Conservation (phyloP, 2,113 vertebrate genomes). For the Gulo gulo region DNA sequence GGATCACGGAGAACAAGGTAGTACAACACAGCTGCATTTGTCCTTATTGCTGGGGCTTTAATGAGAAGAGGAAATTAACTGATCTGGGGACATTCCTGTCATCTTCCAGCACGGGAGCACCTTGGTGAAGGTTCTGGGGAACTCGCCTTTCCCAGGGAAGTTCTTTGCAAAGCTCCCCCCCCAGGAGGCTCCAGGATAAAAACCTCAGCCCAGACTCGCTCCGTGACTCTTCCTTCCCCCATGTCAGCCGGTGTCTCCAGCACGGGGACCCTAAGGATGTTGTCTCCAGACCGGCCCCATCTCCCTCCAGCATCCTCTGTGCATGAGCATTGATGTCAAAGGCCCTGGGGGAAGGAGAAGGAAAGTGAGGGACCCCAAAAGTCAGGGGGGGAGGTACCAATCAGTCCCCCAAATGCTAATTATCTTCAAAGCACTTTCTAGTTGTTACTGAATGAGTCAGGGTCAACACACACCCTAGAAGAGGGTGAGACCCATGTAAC, state of each 20-base stretch:
- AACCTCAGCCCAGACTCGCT: neutral
- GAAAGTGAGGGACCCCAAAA: neutral
- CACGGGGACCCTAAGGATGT: neutral
- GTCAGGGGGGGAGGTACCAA: neutral
- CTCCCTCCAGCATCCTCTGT: neutral
- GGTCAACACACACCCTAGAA: neutral
- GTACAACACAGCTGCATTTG: neutral
- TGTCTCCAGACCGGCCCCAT: neutral
- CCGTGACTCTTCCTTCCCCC: neutral
- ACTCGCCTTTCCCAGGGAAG: accelerated
- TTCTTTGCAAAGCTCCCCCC: neutral
- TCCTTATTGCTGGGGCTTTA: neutral
- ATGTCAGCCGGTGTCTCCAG: neutral
- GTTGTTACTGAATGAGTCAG: constrained; percentile 18
- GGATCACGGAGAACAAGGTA: accelerated
- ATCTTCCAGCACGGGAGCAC: neutral
- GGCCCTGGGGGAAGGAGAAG: neutral
- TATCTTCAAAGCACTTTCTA: constrained; percentile 33
- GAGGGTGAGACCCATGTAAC: neutral
- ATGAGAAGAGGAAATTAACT: constrained; percentile 3
- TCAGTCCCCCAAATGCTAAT: neutral
- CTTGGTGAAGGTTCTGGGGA: neutral
- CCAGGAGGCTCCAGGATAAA: neutral
- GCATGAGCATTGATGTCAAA: neutral
- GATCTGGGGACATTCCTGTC: neutral